Conservation (phyloP, 2,113 vertebrate species). For the Sisor rabdophorus region DNA sequence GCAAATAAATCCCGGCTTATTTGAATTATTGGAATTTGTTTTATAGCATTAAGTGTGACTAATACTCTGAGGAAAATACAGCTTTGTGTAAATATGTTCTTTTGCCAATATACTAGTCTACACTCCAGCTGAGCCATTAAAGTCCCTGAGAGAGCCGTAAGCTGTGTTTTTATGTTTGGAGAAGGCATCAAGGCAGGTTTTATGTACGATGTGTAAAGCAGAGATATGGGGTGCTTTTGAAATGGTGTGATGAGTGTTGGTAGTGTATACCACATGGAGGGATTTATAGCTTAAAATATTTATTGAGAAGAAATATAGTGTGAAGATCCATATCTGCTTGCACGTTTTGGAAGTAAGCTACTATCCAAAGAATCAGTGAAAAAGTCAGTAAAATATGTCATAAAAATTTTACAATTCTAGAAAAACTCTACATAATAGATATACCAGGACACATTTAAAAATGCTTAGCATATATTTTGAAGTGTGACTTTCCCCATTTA, state of each 20-base stretch:
- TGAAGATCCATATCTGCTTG: background rate
- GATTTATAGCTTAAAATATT: background rate
- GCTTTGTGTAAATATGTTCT: constrained; percentile 10
- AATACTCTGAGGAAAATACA: background rate
- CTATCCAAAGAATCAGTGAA: background rate
- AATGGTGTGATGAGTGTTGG: background rate
- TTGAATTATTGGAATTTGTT: constrained; percentile 29
- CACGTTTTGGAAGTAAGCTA: background rate
- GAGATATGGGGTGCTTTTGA: constrained; percentile 9
- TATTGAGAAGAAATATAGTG: background rate
- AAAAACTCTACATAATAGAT: too few species aligned
- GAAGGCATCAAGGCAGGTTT: background rate
- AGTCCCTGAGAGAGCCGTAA: background rate
- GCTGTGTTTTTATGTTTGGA: constrained; percentile 6
- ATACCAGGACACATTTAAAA: too few species aligned
- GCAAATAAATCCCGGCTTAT: constrained; percentile 8
- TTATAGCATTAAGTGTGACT: background rate
- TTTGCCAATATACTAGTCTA: background rate
- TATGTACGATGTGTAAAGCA: constrained; percentile 15
- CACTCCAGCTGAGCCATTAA: background rate
- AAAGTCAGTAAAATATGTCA: background rate
- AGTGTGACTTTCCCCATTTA: too few species aligned
- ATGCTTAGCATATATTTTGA: too few species aligned
- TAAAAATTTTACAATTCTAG: background rate
- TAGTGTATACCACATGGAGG: background rate